Base-by-base conservation (phyloP, 2,888 invertebrate genomes). In the Drosophila anomelani region DNA sequence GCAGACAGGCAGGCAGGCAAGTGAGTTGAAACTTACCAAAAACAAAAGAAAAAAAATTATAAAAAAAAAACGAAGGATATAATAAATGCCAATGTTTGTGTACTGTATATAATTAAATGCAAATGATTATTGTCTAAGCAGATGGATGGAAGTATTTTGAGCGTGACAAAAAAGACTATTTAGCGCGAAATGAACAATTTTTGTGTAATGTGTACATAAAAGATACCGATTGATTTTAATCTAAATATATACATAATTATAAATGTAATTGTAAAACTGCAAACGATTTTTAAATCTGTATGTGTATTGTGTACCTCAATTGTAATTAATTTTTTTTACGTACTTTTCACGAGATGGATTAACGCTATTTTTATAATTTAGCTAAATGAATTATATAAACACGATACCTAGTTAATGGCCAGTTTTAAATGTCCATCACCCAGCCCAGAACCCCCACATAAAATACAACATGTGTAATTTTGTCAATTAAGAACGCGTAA, bases 191-290 rank as follows among this genome's bases (percentile, higher is more conserved):
- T 74, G 83, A 84, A 79, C 71, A n/a, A 77, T 67, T 85, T 85
- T 88, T 85, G 82, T 85, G 88, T 89, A 88, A 49, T 89, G 86
- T 89, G 88, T 88, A 83, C 68, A 83, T 86, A 88, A 51, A 34
- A 83, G 70, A 81, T 77, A 73, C 74, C 72, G 56, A 86, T 88
- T 88, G 81, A 86, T 88, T 88, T 84, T 88, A 80, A 86, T 74
- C 75, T 75, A 80, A 63, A 79, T 78, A 78, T 75, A 51, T 47
- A 47, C 57, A 70, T 71, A 74, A 56, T 74, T 63, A 64, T 75
- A 67, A 69, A 77, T 60, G 61, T 82, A 87, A 83, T 75, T 81
- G 75, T 85, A 85, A 78, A 81, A 76, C 75, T 81, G 73, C 84
- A 85, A 85, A 76, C 77, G 89, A 88, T 85, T 85, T 87, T 78